A percentile compares a stretch with the other conserved stretches of the same genome.
Evolutionary conservation across 2,797 vertebrate species (phyloP).

Genomic region (Artibeus jamaicensis): DNA sequence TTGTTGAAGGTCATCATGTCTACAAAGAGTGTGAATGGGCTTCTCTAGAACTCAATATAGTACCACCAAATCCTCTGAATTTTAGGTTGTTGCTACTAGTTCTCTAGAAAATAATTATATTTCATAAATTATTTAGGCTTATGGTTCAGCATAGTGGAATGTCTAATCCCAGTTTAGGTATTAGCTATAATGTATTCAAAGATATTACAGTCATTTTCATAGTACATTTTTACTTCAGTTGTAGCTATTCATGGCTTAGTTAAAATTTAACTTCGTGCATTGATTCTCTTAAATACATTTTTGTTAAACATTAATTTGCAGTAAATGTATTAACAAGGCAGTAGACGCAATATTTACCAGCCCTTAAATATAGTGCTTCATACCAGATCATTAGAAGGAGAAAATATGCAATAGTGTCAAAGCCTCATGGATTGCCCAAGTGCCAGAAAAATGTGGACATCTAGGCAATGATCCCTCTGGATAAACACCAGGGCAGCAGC

Average conservation of each 20-base stretch:
- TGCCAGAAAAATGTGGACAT: neutral
- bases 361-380: neutral
- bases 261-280: slow-evolving; percentile 64
- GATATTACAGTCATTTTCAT: slow-evolving; percentile 77
- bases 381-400: neutral
- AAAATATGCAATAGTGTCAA: neutral
- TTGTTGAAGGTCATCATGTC: neutral
- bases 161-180: slow-evolving; percentile 83
- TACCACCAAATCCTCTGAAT: slow-evolving; percentile 82
- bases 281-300: slow-evolving; percentile 69
- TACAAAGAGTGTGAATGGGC: slow-evolving; percentile 57
- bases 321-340: slow-evolving; percentile 57
- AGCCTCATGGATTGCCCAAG: neutral
- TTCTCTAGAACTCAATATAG: slow-evolving; percentile 77
- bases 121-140: slow-evolving; percentile 51
- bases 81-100: slow-evolving; percentile 80
- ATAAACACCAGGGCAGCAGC: neutral
- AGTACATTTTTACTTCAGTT: neutral
- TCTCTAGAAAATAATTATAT: slow-evolving; percentile 46
- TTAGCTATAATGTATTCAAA: slow-evolving; percentile 75
- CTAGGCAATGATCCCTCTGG: neutral
- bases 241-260: slow-evolving; percentile 65
- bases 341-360: neutral
- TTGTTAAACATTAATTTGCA: slow-evolving; percentile 68
- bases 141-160: slow-evolving; percentile 77